phyloP scores from a whole-genome alignment of 2,888 invertebrate genomes.

The Helicoverpa assulta region DNA sequence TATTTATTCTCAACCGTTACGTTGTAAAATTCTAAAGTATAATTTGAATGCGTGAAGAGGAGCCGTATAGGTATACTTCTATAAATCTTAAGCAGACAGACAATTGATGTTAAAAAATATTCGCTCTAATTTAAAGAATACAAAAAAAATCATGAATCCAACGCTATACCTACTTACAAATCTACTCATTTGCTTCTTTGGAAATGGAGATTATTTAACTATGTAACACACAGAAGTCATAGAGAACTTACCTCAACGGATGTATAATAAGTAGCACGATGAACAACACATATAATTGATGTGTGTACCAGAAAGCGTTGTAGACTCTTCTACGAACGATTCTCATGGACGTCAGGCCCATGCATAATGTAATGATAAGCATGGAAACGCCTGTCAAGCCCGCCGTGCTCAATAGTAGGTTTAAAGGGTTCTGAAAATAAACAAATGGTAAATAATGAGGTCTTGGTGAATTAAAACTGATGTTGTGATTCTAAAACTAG shows the following conservation, averaged over 20 bases:
- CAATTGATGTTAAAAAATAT: background rate
- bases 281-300: conserved; percentile 87
- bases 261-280: conserved; percentile 87
- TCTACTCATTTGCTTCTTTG: no score
- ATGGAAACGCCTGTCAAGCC: conserved; percentile 87
- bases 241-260: conserved; percentile 90
- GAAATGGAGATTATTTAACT: no score
- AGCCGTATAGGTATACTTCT: no score
- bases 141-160: no score
- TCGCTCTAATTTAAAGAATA: no score
- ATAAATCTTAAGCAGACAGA: no score
- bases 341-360: conserved; percentile 85
- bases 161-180: no score
- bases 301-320: conserved; percentile 89
- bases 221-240: no score
- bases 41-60: background rate
- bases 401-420: conserved; percentile 77
- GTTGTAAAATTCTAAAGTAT: conserved; percentile 19
- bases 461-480: no score
- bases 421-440: conserved; percentile 80
- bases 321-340: conserved; percentile 83
- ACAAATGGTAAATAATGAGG: no score
- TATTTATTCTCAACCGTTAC: conserved; percentile 3
- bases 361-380: conserved; percentile 81
- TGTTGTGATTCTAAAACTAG: no score